Evolutionary conservation across 2,888 invertebrate genomes (phyloP).

Genomic region (Oscheius onirici): DNA sequence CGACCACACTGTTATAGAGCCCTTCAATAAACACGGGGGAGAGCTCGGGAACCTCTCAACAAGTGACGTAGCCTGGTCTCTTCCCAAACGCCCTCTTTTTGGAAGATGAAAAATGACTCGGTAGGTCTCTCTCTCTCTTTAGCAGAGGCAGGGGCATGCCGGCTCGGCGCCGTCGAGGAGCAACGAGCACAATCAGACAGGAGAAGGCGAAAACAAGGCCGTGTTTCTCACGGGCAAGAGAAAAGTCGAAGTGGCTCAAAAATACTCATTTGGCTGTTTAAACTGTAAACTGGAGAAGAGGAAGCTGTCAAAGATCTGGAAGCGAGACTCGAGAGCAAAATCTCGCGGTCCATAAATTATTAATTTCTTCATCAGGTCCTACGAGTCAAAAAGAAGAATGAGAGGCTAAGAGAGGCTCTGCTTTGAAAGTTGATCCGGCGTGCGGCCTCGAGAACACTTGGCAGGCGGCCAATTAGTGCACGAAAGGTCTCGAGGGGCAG

Average conservation of each 20-base stretch:
- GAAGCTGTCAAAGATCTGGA: background rate
- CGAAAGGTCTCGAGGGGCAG: slow-evolving; percentile 20
- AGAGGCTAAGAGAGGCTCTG: background rate
- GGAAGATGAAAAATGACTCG: background rate
- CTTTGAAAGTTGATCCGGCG: slow-evolving; percentile 28
- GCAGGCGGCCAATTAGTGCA: slow-evolving; percentile 20
- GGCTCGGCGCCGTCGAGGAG: slow-evolving; percentile 3
- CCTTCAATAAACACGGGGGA: slow-evolving; percentile 5
- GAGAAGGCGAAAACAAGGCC: slow-evolving; percentile 16
- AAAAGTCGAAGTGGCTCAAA: background rate
- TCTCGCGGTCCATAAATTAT: slow-evolving; percentile 1
- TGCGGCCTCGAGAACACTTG: slow-evolving; percentile 23
- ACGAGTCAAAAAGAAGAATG: background rate
- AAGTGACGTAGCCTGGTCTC: slow-evolving; percentile 6
- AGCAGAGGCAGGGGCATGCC: background rate
- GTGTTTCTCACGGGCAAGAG: background rate
- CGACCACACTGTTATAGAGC: slow-evolving; percentile 10
- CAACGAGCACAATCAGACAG: slow-evolving; percentile 15
- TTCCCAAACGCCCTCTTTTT: background rate
- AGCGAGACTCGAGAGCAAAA: background rate
- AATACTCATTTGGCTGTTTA: too few relatives aligned
- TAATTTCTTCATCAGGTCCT: slow-evolving; percentile 6
- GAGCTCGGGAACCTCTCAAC: slow-evolving; percentile 4
- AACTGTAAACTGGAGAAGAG: background rate
- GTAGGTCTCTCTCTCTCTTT: background rate